phyloP scores from a whole-genome alignment of 2,113 vertebrate genomes.

The Hemicordylus capensis region DNA sequence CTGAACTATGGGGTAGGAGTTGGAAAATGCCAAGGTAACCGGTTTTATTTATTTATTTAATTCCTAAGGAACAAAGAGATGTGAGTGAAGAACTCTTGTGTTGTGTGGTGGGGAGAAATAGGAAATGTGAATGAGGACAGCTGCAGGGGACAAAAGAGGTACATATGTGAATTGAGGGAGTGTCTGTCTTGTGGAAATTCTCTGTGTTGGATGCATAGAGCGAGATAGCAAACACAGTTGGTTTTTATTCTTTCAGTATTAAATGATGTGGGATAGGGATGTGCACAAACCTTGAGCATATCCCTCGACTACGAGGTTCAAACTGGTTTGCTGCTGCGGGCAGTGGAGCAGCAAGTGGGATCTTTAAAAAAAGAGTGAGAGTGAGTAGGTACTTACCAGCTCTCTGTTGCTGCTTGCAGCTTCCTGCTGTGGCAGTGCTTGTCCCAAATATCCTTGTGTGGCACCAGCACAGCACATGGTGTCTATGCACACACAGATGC shows the following conservation, averaged over 20 bases:
- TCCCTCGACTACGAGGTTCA: no score
- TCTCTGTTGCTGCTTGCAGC: no score
- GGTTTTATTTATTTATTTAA: not conserved
- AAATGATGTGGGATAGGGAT: not conserved
- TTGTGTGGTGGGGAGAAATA: not conserved
- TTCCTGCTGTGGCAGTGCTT: no score
- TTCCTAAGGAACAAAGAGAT: not conserved
- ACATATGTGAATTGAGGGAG: not conserved
- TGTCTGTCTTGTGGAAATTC: not conserved
- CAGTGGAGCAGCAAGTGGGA: no score
- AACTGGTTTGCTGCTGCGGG: no score
- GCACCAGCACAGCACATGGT: no score
- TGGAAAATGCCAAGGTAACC: not conserved
- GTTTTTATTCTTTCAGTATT: not conserved
- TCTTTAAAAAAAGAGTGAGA: no score
- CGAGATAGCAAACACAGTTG: not conserved
- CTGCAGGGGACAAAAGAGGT: not conserved
- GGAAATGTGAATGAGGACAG: not conserved
- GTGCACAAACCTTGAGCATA: no score
- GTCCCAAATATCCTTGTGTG: no score
- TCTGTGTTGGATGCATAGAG: not conserved
- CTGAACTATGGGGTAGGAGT: not conserved
- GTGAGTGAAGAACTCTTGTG: not conserved
- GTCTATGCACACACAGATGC: no score
- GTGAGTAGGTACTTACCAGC: no score